Base-by-base conservation (phyloP, 1,140 invertebrate genomes). In the Neodiprion fabricii region DNA sequence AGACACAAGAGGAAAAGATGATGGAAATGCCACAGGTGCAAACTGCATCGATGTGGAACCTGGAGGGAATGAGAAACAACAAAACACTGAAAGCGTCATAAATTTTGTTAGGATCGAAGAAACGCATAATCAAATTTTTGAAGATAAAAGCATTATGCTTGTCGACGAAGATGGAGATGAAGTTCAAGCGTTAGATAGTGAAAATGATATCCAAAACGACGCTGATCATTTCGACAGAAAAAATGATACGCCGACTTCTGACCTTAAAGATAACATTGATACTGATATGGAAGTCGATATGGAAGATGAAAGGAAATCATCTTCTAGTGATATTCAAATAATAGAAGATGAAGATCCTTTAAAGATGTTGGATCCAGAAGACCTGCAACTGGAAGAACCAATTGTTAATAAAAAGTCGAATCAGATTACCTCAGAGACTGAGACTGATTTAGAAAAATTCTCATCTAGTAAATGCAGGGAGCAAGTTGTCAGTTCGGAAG, bases 91-190 rank as follows among this genome's bases (percentile, higher is more conserved):
- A 78, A 81, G 84, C 73, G 80, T 81, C 73, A 84, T 85, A 65
- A 85, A 85, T 71, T 84, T 78, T 72, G 88, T 90, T 76, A 88
- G 86, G 78, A 76, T 85, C 61, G 86, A 87, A 61, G 85, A 85
- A 82, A 61, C 5, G 11, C n/a, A 14, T 9, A 61, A 61, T 61
- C 53, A 61, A 17, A 61, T 61, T 14, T 61, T 61, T 17, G 53
- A 61, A 17, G 53, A 61, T 17, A 61, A 61, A 17, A 61, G 5
- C 53, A 61, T 17, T 12, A 61, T 12, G 11, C 53, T 14, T 61
- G 11, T 61, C 11, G 11, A 12, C 4, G 53, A 12, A 7, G 28
- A 40, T 40, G 28, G 28, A 40, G 28, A 40, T 40, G 28, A 40
- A 40, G 5, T 40, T 40, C 12, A 17, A 79, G 73, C 9, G 14